A percentile compares a stretch with the other conserved stretches of the same genome.
Evolutionary conservation across 1,140 invertebrate genomes (phyloP).

Genomic region (Adoxophyes honmai): DNA sequence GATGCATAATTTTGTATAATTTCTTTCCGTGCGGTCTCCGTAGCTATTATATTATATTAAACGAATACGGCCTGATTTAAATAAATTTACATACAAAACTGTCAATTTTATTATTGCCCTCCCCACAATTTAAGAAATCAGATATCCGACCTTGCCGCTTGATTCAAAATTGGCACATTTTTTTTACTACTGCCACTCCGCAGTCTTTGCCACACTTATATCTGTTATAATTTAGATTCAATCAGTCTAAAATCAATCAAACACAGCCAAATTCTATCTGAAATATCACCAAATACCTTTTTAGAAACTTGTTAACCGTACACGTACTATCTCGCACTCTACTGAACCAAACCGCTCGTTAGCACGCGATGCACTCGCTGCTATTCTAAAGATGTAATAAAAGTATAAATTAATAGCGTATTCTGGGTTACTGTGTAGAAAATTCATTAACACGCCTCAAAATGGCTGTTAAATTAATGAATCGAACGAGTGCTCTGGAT

Average conservation of each 20-base stretch:
- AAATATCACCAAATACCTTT: constrained; percentile 3
- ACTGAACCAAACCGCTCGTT: not conserved
- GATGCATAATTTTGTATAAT: too few relatives aligned
- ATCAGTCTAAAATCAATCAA: not conserved
- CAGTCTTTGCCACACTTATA: too few relatives aligned
- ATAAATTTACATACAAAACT: too few relatives aligned
- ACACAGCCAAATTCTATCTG: not conserved
- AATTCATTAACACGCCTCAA: constrained; percentile 18
- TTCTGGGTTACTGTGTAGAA: constrained; percentile 21
- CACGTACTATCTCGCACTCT: not conserved
- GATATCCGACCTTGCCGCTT: too few relatives aligned
- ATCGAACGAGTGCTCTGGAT: not conserved
- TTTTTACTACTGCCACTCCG: too few relatives aligned
- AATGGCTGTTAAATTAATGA: constrained; percentile 17
- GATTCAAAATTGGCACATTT: too few relatives aligned
- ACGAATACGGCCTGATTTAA: too few relatives aligned
- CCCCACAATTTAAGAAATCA: too few relatives aligned
- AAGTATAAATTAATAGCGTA: constrained; percentile 16
- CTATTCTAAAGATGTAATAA: constrained; percentile 19
- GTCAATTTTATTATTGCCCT: too few relatives aligned
- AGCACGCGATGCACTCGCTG: constrained; percentile 13
- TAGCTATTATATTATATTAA: too few relatives aligned
- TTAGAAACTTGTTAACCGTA: not conserved
- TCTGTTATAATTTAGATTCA: too few relatives aligned
- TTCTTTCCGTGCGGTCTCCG: too few relatives aligned